These are phyloP conservation scores for Molanna angustata DNA, from an alignment of 2,888 invertebrate genomes.

Conservation along the genomic window DNA sequence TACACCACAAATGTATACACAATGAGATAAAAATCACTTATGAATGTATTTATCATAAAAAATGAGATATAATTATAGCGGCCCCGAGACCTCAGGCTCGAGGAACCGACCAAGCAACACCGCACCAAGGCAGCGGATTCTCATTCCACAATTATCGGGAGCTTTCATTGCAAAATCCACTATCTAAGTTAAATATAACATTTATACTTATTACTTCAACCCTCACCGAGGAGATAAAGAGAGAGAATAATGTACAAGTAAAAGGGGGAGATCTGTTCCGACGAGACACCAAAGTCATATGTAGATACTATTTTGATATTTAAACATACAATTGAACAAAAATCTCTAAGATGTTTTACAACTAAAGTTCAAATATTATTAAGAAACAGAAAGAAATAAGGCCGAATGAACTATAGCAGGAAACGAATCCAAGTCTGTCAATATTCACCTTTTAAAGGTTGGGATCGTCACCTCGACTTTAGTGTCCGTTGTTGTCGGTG, in stretches of 20 bases:
- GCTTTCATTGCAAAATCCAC: conserved; percentile 21
- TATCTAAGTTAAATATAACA: conserved; percentile 21
- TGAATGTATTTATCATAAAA: conserved; percentile 26
- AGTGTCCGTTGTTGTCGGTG: not conserved
- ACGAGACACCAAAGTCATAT: too few relatives aligned
- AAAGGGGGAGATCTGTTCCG: too few relatives aligned
- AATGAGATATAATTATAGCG: conserved; percentile 33
- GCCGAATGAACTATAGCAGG: too few relatives aligned
- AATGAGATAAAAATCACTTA: conserved; percentile 32
- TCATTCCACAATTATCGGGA: conserved; percentile 23
- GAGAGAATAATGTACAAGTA: too few relatives aligned
- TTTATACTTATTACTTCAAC: not conserved
- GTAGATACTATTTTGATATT: too few relatives aligned
- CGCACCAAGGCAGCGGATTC: conserved; percentile 34
- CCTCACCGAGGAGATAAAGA: too few relatives aligned
- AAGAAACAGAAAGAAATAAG: too few relatives aligned
- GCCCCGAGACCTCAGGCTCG: conserved; percentile 39
- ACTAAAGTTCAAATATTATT: too few relatives aligned
- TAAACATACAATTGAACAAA: too few relatives aligned
- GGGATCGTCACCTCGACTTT: not conserved
- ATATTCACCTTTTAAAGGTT: too few relatives aligned
- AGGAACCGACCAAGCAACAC: conserved; percentile 32
- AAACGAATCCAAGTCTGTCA: too few relatives aligned
- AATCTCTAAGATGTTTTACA: too few relatives aligned
- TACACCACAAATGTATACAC: conserved; percentile 35